Conservation (phyloP, 2,888 invertebrate genomes). For the Euplagia quadripunctaria region DNA sequence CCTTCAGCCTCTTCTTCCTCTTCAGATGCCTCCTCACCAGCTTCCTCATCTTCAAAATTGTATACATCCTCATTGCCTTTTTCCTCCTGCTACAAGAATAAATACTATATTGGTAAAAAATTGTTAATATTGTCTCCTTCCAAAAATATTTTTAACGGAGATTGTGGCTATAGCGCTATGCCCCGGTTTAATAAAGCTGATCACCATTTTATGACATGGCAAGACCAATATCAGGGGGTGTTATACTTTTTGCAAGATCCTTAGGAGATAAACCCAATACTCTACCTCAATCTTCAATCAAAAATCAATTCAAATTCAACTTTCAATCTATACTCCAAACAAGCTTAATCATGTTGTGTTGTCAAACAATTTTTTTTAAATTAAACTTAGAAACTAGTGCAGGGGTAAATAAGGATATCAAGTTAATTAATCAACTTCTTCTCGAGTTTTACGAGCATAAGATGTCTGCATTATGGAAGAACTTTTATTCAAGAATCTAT, state of each 20-base stretch:
- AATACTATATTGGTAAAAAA: neutral
- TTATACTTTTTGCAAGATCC: neutral
- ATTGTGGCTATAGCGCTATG: neutral
- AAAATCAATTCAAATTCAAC: too few relatives aligned
- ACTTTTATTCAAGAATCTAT: too few relatives aligned
- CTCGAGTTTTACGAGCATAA: too few relatives aligned
- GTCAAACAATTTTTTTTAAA: neutral
- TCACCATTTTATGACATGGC: neutral
- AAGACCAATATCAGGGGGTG: neutral
- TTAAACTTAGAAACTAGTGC: too few relatives aligned
- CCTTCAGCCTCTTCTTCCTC: conserved; percentile 79
- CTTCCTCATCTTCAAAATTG: conserved; percentile 91
- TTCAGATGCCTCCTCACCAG: conserved; percentile 65
- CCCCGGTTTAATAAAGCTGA: too few relatives aligned
- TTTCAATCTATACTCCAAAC: too few relatives aligned
- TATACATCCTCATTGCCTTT: conserved; percentile 88
- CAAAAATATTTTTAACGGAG: neutral
- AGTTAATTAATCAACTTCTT: too few relatives aligned
- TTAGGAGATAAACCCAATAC: neutral
- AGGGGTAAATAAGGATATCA: too few relatives aligned
- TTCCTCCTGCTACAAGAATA: conserved; percentile 58
- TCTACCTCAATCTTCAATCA: neutral
- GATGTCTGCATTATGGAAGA: too few relatives aligned
- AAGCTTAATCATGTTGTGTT: neutral
- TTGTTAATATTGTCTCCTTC: neutral